Conservation (phyloP, 2,113 vertebrate genomes). For the Sinocyclocheilus rhinocerous region DNA sequence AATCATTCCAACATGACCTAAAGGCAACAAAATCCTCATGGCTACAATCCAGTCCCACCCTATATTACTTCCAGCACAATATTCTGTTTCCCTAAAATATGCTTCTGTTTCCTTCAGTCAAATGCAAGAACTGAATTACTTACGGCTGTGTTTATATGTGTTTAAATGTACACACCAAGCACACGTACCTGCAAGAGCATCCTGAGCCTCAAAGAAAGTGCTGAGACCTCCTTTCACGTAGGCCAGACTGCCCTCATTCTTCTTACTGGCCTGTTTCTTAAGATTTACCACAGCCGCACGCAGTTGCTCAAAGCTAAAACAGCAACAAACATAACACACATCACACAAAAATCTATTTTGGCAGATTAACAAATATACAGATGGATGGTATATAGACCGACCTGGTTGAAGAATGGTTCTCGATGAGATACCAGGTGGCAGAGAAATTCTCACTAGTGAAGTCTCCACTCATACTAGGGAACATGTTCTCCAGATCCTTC, state of each 20-base stretch:
- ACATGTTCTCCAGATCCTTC: slow-evolving; percentile 87
- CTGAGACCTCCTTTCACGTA: slow-evolving; percentile 97
- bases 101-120: background rate
- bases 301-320: slow-evolving; percentile 90
- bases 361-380: background rate
- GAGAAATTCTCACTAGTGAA: slow-evolving; percentile 98
- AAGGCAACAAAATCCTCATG: background rate
- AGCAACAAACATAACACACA: slow-evolving; percentile 24
- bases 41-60: background rate
- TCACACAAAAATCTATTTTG: background rate
- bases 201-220: slow-evolving; percentile 98
- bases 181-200: slow-evolving; percentile 89
- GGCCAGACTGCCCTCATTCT: slow-evolving; percentile 94
- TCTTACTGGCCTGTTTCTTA: slow-evolving; percentile 95
- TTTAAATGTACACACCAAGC: background rate
- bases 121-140: background rate
- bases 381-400: slow-evolving; percentile 60
- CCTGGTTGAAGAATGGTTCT: slow-evolving; percentile 94
- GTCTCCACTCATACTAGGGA: slow-evolving; percentile 93
- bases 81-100: background rate
- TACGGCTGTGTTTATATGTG: too few relatives aligned
- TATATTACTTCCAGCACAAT: background rate
- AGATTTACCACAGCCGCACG: slow-evolving; percentile 86
- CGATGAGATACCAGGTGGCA: slow-evolving; percentile 96
- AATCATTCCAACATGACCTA: background rate